phyloP scores from a whole-genome alignment of 2,797 vertebrate genomes.

The Eulemur rubriventer region DNA sequence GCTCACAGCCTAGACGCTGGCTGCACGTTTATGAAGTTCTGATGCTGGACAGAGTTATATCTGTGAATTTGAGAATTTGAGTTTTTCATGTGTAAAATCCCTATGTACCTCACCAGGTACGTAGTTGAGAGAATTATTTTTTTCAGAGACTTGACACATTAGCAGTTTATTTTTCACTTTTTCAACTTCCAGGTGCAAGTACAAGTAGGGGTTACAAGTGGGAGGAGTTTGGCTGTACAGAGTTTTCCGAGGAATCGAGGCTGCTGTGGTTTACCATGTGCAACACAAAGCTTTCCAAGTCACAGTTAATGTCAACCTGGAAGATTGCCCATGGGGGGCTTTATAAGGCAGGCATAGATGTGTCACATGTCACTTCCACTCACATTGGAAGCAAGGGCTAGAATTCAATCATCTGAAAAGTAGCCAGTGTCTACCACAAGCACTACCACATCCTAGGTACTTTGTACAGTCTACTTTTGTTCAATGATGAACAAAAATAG shows the following conservation, averaged over 20 bases:
- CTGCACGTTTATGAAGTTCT: fast-evolving
- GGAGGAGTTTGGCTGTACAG: neutral
- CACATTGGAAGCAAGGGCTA: neutral
- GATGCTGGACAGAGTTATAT: neutral
- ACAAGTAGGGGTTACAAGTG: neutral
- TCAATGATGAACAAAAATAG: neutral
- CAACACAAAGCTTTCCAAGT: neutral
- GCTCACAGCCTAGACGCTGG: neutral
- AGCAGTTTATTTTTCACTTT: neutral
- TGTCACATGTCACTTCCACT: neutral
- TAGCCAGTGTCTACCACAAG: neutral
- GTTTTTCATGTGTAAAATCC: neutral
- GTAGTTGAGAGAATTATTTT: neutral
- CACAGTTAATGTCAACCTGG: neutral
- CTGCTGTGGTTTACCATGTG: neutral
- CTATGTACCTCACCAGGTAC: neutral
- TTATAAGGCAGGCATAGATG: neutral
- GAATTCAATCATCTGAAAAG: neutral
- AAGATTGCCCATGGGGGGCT: neutral
- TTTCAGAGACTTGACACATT: neutral
- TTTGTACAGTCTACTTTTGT: neutral
- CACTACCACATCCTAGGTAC: neutral
- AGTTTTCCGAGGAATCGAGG: neutral
- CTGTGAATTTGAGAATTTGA: neutral
- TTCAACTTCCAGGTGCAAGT: neutral